Base-by-base conservation (phyloP, 2,797 vertebrate species). In the Etheostoma nigrum region DNA sequence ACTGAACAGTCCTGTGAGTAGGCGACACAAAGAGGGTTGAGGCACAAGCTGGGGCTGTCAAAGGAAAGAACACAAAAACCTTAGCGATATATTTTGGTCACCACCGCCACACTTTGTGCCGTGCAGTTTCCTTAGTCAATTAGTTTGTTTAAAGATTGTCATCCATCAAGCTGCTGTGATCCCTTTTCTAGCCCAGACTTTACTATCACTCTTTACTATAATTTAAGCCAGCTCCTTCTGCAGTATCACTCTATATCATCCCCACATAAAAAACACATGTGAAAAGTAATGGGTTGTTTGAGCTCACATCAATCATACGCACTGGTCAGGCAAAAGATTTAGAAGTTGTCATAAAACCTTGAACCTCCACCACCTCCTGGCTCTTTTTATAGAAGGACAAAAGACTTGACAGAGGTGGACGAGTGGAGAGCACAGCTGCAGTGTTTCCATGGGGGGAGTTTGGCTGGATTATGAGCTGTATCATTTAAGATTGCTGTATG, bases 1-100 rank as follows among this genome's bases (percentile, higher is more conserved):
- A 94, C 95, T 8, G 86, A 90, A 60, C 95, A 96, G 74, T 96
- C 97, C 48, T 89, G 97, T 99, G 94, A 97, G 96, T 95, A 67
- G 36, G 36, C 10, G 36, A 40, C 36, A 40, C 9, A 42, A 55
- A 57, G 27, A 23, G 21, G 13, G 49, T 65, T 60, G 13, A 30
- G 52, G 27, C 23, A 54, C 10, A 51, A 47, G n/a, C 61, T 75
- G n/a, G 25, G 40, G 14, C 13, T 30, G 69, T 54, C n/a, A 45
- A 16, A 42, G 8, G 5, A n/a, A 23, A 49, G 6, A 48, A 47
- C 10, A 36, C 27, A 11, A 42, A 15, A 55, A 13, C 55, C n/a
- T 16, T 7, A 27, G n/a, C n/a, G 8, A 19, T 54, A 65, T 7
- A 15, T 71, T 27, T n/a, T n/a, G 40, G 30, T 63, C 40, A 27